phyloP scores from a whole-genome alignment of 2,888 invertebrate genomes.

The Hydrotaea cyrtoneurina region DNA sequence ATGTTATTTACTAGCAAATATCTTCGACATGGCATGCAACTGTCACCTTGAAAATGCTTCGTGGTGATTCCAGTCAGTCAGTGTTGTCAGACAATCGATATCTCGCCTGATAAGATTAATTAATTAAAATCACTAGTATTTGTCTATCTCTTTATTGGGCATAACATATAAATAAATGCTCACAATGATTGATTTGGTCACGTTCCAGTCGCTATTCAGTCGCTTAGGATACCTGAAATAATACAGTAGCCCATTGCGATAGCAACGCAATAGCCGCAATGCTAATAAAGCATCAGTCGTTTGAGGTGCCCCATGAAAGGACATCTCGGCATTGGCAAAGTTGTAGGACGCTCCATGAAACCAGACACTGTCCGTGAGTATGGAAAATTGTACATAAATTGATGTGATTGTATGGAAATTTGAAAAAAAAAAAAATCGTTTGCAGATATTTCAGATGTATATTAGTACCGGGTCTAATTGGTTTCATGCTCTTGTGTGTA shows the following conservation, averaged over 20 bases:
- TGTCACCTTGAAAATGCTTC: too few relatives aligned
- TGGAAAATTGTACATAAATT: background rate
- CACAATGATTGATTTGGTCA: background rate
- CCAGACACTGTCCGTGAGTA: background rate
- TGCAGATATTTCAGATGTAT: conserved; percentile 30
- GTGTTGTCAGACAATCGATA: background rate
- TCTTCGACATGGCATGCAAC: too few relatives aligned
- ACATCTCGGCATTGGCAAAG: background rate
- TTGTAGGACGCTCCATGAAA: background rate
- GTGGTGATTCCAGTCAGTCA: too few relatives aligned
- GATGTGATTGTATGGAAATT: background rate
- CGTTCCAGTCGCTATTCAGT: background rate
- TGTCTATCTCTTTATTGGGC: background rate
- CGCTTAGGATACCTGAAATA: background rate
- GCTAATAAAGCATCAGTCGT: conserved; percentile 28
- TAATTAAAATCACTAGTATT: conserved; percentile 5
- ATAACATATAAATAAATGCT: background rate
- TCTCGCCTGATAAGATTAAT: conserved; percentile 5
- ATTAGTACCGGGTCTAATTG: background rate
- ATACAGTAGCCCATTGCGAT: background rate
- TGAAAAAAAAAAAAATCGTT: too few relatives aligned
- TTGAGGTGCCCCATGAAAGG: background rate
- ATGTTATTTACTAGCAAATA: too few relatives aligned
- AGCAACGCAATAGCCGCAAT: background rate
- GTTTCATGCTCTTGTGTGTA: conserved; percentile 13